These are phyloP conservation scores for Lamproptera curius DNA, from an alignment of 2,888 invertebrate species.

Conservation along the genomic window DNA sequence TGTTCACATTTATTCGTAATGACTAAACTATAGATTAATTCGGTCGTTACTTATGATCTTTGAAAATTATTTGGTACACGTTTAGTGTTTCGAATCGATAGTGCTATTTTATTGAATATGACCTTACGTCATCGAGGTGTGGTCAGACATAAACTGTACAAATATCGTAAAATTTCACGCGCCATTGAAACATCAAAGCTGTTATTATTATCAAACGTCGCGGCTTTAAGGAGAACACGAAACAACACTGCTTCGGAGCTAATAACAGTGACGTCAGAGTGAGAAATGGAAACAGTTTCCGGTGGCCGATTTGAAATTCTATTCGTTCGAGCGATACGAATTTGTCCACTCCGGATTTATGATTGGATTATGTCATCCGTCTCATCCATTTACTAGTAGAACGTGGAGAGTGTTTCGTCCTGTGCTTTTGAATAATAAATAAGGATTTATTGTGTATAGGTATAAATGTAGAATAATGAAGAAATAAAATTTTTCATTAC, in stretches of 20 bases:
- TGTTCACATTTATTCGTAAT: too few relatives aligned
- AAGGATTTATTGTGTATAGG: too few relatives aligned
- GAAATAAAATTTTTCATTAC: too few relatives aligned
- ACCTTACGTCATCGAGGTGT: not conserved
- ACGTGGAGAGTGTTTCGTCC: not conserved
- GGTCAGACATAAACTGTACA: not conserved
- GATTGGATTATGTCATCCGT: not conserved
- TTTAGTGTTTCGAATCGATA: too few relatives aligned
- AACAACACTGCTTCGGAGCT: too few relatives aligned
- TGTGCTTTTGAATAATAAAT: not conserved
- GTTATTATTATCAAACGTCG: not conserved
- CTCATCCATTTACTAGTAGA: too few relatives aligned
- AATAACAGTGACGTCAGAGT: not conserved
- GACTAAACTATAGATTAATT: too few relatives aligned
- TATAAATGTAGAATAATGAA: too few relatives aligned
- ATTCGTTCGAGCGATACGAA: not conserved
- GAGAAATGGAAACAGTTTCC: not conserved
- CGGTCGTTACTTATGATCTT: too few relatives aligned
- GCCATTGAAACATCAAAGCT: not conserved
- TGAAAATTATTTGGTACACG: too few relatives aligned
- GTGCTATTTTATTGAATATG: not conserved
- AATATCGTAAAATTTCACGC: not conserved
- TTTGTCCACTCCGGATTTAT: not conserved
- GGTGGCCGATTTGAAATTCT: not conserved
- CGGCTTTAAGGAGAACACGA: not conserved